Percentiles rank a stretch among this genome's conserved stretches.
Evolutionary conservation across 2,888 invertebrate species (phyloP).

Genomic region (Cerastoderma edule): DNA sequence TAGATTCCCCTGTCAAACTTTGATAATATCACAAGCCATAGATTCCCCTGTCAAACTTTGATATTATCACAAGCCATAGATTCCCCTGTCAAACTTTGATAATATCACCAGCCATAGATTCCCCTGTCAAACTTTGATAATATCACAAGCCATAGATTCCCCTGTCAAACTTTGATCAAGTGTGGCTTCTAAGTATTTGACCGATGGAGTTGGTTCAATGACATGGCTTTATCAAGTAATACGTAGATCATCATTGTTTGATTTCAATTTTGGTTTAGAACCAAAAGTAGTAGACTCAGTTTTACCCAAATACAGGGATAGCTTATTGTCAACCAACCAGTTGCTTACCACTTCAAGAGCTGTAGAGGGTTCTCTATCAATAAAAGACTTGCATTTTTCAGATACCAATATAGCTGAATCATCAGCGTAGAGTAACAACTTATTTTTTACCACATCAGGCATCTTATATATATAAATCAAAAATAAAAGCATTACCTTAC

Average conservation of each 20-base stretch:
- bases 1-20: no score
- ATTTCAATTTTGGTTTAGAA: background rate
- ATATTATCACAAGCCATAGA: no score
- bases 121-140: no score
- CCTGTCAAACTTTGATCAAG: conserved; percentile 9
- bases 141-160: no score
- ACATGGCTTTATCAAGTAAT: background rate
- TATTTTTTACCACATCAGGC: conserved; percentile 14
- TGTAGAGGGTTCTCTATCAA: background rate
- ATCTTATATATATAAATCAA: no score
- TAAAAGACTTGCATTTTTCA: background rate
- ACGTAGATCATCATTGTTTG: background rate
- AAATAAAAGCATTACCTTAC: no score
- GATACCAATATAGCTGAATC: conserved; percentile 17
- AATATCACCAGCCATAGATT: no score
- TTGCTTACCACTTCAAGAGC: conserved; percentile 14
- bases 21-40: no score
- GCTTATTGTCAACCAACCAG: conserved; percentile 13
- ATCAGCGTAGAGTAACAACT: conserved; percentile 13
- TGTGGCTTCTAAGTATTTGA: conserved; percentile 1
- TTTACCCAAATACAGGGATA: conserved; percentile 15
- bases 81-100: no score
- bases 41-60: no score
- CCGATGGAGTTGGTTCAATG: background rate
- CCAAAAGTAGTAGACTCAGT: conserved; percentile 2